Conservation (phyloP, 1,140 invertebrate genomes). For the Oedothorax gibbosus region DNA sequence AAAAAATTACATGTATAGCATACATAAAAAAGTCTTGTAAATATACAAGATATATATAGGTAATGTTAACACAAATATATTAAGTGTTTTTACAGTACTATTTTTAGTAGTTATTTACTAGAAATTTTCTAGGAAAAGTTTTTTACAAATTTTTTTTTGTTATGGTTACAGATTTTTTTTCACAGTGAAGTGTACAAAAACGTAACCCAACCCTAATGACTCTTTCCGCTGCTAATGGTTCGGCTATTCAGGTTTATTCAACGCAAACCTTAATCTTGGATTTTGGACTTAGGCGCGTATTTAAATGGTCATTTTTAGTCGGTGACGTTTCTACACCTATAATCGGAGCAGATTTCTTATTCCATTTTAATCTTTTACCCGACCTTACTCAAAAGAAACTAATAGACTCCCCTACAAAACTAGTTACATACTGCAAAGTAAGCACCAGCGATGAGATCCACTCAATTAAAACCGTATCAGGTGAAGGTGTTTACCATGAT, state of each 20-base stretch:
- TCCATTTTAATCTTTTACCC: conserved; percentile 33
- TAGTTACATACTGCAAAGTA: not conserved
- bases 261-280: not conserved
- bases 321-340: conserved; percentile 23
- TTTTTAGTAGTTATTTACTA: too few species aligned
- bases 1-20: too few species aligned
- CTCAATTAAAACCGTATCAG: conserved; percentile 5
- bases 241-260: conserved; percentile 23
- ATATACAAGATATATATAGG: too few species aligned
- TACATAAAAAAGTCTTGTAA: too few species aligned
- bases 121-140: too few species aligned
- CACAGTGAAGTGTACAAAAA: too few species aligned
- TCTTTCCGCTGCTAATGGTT: conserved; percentile 29
- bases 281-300: conserved; percentile 16
- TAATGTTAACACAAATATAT: too few species aligned
- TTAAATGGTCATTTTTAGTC: conserved; percentile 44
- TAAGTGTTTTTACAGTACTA: too few species aligned
- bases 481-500: conserved; percentile 8
- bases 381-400: conserved; percentile 4
- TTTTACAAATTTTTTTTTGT: too few species aligned
- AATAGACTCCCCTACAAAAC: conserved; percentile 16
- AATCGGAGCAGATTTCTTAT: conserved; percentile 56
- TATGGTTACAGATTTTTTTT: too few species aligned
- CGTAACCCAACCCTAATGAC: too few species aligned
- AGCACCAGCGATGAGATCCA: not conserved